Evolutionary conservation across 2,888 invertebrate genomes (phyloP), one percentile per base, ranked within the genome.

Genomic region (Cryptocheilus praepositus): DNA sequence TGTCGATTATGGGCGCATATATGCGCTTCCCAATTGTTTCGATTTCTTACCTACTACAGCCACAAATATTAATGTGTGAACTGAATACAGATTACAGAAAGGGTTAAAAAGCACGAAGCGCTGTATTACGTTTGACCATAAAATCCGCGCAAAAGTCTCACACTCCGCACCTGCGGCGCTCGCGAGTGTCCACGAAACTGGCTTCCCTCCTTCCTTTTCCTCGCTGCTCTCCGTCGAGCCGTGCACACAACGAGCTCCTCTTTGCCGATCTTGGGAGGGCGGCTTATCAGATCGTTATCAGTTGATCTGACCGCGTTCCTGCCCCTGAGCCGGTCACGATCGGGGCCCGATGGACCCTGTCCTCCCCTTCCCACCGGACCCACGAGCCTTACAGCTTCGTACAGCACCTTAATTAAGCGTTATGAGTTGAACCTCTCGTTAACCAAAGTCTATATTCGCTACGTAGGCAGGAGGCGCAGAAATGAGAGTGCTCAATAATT

Each of bases 341-440:
- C 84, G 73, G 77, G 82, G 74, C 77, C 77, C 75, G 68, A 79
- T 70, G 72, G 73, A 66, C 77, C 74, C 63, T 71, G 64, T 78
- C 76, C 73, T 65, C 67, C 67, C 73, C 64, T 76, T 57, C 55
- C 66, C 73, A 60, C 64, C 70, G 3, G 22, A 67, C 21, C 16
- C 36, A 36, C 36, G 68, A 68, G 69, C 74, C 71, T 76, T 68
- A 71, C 36, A 7, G 36, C 77, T 73, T 73, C 71, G 73, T 75
- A 81, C 81, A 77, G 77, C 76, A 79, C 82, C 85, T 87, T 87
- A 88, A 88, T 88, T 88, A 88, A 88, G 85, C 86, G 85, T 88
- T 88, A 88, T 87, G 88, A 88, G 87, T 87, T 81, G 83, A 83
- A 82, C 81, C 81, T 83, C 87, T 88, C 85, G 87, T 88, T 88